phyloP scores from a whole-genome alignment of 2,797 vertebrate species.

The Hoplostethus mediterraneus region DNA sequence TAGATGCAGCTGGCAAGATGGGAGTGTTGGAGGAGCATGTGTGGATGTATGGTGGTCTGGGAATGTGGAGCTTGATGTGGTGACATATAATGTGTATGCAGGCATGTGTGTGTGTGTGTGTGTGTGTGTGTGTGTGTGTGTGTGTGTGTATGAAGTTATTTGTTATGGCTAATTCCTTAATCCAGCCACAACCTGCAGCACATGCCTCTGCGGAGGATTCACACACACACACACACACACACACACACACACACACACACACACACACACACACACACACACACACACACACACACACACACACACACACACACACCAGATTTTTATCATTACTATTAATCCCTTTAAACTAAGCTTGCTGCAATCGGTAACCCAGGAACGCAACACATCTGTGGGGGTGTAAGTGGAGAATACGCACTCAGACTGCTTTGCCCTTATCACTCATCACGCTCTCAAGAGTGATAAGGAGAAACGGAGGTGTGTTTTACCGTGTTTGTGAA shows the following conservation, averaged over 20 bases:
- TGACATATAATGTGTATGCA: conserved; percentile 16
- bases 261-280: neutral
- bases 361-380: no score
- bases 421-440: no score
- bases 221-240: conserved; percentile 4
- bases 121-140: conserved; percentile 21
- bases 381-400: no score
- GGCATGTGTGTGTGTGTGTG: conserved; percentile 23
- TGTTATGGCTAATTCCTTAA: conserved; percentile 64
- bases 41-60: conserved; percentile 37
- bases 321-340: conserved; percentile 45
- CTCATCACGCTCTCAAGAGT: no score
- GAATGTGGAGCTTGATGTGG: conserved; percentile 30
- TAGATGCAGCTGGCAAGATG: conserved; percentile 11
- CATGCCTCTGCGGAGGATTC: conserved; percentile 44
- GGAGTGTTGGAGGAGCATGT: conserved; percentile 20
- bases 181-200: conserved; percentile 59
- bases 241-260: neutral
- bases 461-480: no score
- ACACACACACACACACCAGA: conserved; percentile 3
- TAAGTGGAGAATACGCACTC: no score
- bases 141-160: conserved; percentile 53
- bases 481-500: no score
- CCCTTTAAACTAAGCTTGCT: neutral
- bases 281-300: neutral